Percentiles rank a stretch among this genome's conserved stretches.
Evolutionary conservation across 2,797 vertebrate genomes (phyloP).

Genomic region (Chrosomus eos): DNA sequence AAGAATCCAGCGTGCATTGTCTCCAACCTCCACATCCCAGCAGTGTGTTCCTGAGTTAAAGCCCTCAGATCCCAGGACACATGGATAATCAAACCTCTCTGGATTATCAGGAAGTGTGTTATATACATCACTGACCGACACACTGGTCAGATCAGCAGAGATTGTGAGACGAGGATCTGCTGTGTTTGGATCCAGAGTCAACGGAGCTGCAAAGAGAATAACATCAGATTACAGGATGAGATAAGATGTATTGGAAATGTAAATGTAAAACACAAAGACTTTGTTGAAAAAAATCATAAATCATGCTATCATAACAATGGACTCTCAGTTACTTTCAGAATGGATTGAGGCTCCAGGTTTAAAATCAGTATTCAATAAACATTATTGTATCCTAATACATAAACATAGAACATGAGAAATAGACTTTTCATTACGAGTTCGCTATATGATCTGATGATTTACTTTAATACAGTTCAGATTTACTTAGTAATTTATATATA

Average conservation of each 20-base stretch:
- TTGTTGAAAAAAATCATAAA: no score
- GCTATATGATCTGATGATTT: no score
- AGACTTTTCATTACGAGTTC: no score
- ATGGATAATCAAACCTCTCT: constrained; percentile 8
- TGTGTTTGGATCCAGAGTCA: constrained; percentile 51
- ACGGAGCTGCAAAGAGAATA: neutral
- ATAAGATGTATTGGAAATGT: neutral
- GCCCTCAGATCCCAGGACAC: constrained; percentile 42
- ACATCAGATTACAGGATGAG: no score
- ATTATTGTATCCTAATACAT: no score
- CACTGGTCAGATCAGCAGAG: constrained; percentile 46
- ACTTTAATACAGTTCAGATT: no score
- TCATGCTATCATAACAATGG: no score
- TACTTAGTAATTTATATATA: no score
- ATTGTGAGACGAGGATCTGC: neutral
- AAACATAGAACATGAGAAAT: no score
- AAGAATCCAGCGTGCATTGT: neutral
- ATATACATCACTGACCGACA: neutral
- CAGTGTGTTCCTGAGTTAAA: constrained; percentile 35
- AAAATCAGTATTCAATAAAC: no score
- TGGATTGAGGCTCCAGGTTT: no score
- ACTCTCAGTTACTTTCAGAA: no score
- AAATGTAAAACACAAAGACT: neutral
- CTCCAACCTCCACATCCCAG: constrained; percentile 44
- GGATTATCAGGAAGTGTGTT: constrained; percentile 33